Conservation (phyloP, 2,888 invertebrate species). For the Hylaea fasciaria region DNA sequence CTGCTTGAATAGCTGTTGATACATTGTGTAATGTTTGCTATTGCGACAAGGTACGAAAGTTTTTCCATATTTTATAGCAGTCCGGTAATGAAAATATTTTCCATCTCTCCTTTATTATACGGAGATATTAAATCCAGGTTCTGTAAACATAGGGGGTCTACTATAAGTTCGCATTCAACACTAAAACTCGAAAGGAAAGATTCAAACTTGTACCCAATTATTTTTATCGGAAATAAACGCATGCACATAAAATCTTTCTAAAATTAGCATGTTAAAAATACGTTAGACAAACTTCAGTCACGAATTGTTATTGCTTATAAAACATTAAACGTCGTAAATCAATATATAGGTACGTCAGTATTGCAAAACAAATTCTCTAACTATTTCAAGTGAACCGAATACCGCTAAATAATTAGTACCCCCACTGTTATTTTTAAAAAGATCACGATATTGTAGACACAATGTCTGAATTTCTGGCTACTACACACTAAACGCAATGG, state of each 20-base stretch:
- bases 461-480: conserved; percentile 57
- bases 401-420: conserved; percentile 32
- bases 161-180: conserved; percentile 38
- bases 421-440: conserved; percentile 34
- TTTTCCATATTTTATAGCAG: conserved; percentile 39
- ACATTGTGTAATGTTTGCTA: background rate
- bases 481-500: conserved; percentile 65
- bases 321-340: too few species aligned
- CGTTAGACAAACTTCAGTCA: too few species aligned
- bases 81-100: conserved; percentile 79
- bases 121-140: conserved; percentile 73
- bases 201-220: background rate
- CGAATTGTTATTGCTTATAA: too few species aligned
- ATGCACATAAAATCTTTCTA: too few species aligned
- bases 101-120: conserved; percentile 73
- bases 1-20: background rate
- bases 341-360: too few species aligned
- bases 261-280: too few species aligned
- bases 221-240: background rate
- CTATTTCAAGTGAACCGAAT: too few species aligned
- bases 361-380: too few species aligned
- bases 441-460: conserved; percentile 57
- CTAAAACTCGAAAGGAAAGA: conserved; percentile 7
- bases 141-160: conserved; percentile 57
- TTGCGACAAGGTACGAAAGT: conserved; percentile 11